Conservation (phyloP, 2,113 vertebrate genomes). For the Eidolon helvum region DNA sequence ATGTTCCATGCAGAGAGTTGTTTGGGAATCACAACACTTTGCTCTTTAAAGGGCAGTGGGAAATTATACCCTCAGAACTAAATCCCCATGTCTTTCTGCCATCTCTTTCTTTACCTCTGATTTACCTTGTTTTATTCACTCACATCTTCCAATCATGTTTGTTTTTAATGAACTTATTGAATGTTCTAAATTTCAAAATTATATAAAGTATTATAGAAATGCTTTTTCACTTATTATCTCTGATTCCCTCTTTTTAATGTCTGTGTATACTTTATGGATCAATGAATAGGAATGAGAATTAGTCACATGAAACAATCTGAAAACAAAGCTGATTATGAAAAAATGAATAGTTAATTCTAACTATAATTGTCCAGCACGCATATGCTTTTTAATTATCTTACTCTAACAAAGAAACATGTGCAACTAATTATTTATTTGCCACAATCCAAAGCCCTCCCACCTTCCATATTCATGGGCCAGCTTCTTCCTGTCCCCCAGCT, state of each 20-base stretch:
- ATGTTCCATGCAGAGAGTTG: not conserved
- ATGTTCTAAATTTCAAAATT: conserved; percentile 19
- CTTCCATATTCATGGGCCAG: conserved; percentile 57
- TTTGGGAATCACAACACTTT: not conserved
- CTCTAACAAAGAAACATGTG: conserved; percentile 72
- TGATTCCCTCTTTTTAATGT: not conserved
- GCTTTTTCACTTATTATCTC: not conserved
- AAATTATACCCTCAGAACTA: not conserved
- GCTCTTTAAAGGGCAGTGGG: not conserved
- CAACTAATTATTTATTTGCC: conserved; percentile 62
- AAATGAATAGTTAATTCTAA: conserved; percentile 33
- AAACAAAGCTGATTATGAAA: conserved; percentile 61
- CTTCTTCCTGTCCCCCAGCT: conserved; percentile 66
- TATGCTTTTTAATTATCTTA: conserved; percentile 62
- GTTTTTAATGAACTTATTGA: not conserved
- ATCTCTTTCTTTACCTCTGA: not conserved
- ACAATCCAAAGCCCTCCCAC: conserved; percentile 66
- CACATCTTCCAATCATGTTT: not conserved
- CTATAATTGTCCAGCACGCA: conserved; percentile 46
- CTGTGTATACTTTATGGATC: not conserved
- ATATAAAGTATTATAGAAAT: not conserved
- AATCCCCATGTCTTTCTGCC: not conserved
- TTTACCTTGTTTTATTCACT: not conserved
- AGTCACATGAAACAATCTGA: conserved; percentile 34
- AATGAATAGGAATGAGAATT: not conserved